Evolutionary conservation across 2,888 invertebrate species (phyloP).

Genomic region (Aromia moschata): DNA sequence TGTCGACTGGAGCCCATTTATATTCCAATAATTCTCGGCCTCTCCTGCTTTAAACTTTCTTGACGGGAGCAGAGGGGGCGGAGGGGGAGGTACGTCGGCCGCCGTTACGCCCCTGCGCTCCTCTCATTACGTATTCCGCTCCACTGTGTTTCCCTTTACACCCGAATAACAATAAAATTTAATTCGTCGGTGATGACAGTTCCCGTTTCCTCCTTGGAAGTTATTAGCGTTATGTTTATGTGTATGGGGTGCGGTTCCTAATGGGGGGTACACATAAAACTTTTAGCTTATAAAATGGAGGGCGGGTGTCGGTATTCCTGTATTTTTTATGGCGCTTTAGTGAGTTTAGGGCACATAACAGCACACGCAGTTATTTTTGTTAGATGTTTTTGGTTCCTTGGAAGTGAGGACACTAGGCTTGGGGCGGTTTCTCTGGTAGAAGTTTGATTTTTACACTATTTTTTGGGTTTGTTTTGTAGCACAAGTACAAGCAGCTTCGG

Average conservation of each 20-base stretch:
- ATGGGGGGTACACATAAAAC: neutral
- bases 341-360: too few species aligned
- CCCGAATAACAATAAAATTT: conserved; percentile 18
- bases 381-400: too few species aligned
- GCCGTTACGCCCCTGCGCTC: neutral
- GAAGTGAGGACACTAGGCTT: too few species aligned
- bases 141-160: conserved; percentile 17
- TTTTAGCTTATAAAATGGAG: too few species aligned
- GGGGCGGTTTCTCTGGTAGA: too few species aligned
- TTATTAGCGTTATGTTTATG: conserved; percentile 17
- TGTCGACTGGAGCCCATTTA: conserved; percentile 13
- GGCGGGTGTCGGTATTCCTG: too few species aligned
- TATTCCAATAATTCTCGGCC: conserved; percentile 19
- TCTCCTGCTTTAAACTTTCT: conserved; percentile 11
- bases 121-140: conserved; percentile 15
- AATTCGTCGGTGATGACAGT: conserved; percentile 13
- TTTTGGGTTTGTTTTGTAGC: too few species aligned
- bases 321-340: too few species aligned
- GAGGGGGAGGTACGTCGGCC: conserved; percentile 13
- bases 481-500: too few species aligned
- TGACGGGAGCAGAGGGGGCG: too few species aligned
- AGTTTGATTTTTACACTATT: too few species aligned
- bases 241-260: conserved; percentile 10
- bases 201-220: conserved; percentile 14
- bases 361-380: too few species aligned